Base-by-base conservation (phyloP, 2,113 vertebrate genomes). In the Leptosomus discolor region DNA sequence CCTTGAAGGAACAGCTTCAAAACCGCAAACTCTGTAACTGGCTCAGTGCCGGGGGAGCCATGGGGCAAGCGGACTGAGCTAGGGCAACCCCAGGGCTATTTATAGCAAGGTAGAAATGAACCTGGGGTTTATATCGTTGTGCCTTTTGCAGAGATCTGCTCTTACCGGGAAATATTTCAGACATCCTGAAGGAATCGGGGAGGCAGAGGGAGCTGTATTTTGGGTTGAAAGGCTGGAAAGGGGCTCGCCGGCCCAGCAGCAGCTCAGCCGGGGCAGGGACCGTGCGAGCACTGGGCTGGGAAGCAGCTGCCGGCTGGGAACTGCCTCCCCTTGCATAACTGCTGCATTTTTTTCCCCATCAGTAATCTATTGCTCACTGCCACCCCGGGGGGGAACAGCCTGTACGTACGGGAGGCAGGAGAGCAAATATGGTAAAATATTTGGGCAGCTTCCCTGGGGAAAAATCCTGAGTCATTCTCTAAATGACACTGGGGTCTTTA, bases 391-490 rank as follows among this genome's bases (percentile, higher is more conserved):
- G n/a, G 16, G 12, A 63, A 4, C 36, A 48, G 90, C 43, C 77
- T 34, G 65, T 8, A 56, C 16, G 24, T 2, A 23, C 7, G 78
- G 91, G 83, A 95, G 69, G 73, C 76, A 67, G 86, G 76, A 96
- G 65, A 90, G 89, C 80, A 96, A 96, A 96, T 77, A 91, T 74
- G 71, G 96, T 81, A 39, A 96, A 96, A 92, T 75, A 92, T 95
- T 94, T 68, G 76, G 88, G 94, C 88, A 92, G 79, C 85, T 76
- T 93, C 94, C 75, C 83, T 9, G 1, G 88, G 88, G 85, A 91
- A 85, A 91, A 83, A 23, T 37, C 85, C 75, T 30, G 61, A 92
- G 78, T 88, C 88, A 61, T 64, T 82, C 29, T n/a, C 27, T 53
- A 3, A n/a, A 5, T 45, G 1, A 6, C 8, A 2, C 48, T 3